Base-by-base conservation (phyloP, 2,113 vertebrate species). In the Acrocephalus kingi region DNA sequence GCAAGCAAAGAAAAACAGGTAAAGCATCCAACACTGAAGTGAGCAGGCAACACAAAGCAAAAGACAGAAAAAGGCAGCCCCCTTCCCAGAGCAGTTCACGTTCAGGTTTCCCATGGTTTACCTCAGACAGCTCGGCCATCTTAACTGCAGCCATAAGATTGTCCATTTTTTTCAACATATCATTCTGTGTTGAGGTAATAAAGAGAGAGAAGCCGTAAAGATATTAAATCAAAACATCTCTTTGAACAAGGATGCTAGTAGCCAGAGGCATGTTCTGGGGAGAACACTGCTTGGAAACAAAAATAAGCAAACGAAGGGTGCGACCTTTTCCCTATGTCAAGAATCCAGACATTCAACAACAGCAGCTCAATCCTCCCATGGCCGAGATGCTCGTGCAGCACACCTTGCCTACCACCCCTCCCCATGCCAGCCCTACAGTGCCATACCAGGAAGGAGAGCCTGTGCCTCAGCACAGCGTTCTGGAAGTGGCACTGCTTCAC, bases 371-470 rank as follows among this genome's bases (percentile, higher is more conserved):
- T 31, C 37, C 35, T 89, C 56, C 45, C 66, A 56, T 3, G 6
- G 30, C 0, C 46, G 24, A 63, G 37, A 71, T 25, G 15, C n/a
- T 2, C 28, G 18, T 19, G 41, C 67, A 58, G 56, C 61, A 43
- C 7, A 81, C 37, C 23, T 51, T 46, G 30, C 55, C 46, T 10
- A 15, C 9, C 39, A 5, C 8, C 78, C 59, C 24, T 72, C 45
- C 62, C 74, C 25, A 37, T 2, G 22, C 17, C 76, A 88, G 49
- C 49, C 64, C 45, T 71, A 35, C 19, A 9, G 39, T 43, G 21
- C 51, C 97, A 10, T 94, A 99, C 98, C 98, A 98, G 87, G 83
- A 98, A 97, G 72, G 87, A 98, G 19, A 98, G 97, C 74, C 97
- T 98, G 95, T 98, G 97, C 13, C 98, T 98, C 52, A 97, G 97